Evolutionary conservation across 2,113 vertebrate genomes (phyloP).

Genomic region (Takifugu bimaculatus): DNA sequence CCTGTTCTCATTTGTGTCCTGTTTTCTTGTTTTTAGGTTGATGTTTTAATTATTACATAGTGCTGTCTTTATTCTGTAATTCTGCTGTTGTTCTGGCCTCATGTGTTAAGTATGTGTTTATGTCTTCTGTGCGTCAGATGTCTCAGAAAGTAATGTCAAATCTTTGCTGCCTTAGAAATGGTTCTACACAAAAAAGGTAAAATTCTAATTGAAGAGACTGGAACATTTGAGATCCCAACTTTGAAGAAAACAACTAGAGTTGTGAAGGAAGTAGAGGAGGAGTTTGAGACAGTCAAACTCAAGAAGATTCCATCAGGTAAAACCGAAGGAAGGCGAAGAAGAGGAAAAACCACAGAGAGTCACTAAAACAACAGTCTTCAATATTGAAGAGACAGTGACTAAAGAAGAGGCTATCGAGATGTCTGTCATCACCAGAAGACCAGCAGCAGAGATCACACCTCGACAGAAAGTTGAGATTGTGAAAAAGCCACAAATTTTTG

Average conservation of each 20-base stretch:
- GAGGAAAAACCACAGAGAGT: conserved; percentile 57
- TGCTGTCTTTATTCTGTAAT: not conserved
- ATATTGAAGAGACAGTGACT: conserved; percentile 49
- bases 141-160: conserved; percentile 67
- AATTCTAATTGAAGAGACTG: conserved; percentile 71
- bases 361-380: conserved; percentile 43
- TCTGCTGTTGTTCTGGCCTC: not conserved
- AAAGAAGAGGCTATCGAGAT: conserved; percentile 66
- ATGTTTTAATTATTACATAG: not conserved
- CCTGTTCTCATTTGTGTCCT: not conserved
- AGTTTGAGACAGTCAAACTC: conserved; percentile 68
- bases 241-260: conserved; percentile 71
- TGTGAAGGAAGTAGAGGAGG: conserved; percentile 55
- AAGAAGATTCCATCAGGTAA: conserved; percentile 68
- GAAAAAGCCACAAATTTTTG: conserved; percentile 45
- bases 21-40: not conserved
- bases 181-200: conserved; percentile 69
- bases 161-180: conserved; percentile 75
- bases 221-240: conserved; percentile 67
- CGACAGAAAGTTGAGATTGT: conserved; percentile 43
- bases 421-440: conserved; percentile 42
- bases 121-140: conserved; percentile 12
- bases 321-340: conserved; percentile 57
- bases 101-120: not conserved
- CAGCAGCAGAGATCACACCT: conserved; percentile 47